These are phyloP conservation scores for Asarcornis scutulata DNA, from an alignment of 2,113 vertebrate species.

Conservation along the genomic window DNA sequence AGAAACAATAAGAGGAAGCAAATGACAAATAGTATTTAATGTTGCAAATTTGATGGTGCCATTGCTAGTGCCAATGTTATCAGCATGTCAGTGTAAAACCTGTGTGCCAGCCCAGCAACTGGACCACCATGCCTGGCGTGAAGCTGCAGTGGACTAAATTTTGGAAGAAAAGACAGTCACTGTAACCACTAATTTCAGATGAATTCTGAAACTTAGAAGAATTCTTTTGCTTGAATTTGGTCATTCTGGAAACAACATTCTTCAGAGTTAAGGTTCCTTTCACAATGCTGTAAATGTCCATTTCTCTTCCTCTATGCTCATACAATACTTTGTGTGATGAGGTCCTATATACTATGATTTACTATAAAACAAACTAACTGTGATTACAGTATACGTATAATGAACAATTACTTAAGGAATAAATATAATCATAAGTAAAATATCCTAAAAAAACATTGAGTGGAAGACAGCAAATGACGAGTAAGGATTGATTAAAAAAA, in stretches of 20 bases:
- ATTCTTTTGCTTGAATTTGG: background rate
- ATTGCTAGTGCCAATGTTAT: background rate
- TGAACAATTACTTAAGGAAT: background rate
- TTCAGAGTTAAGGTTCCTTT: background rate
- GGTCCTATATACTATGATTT: background rate
- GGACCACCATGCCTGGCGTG: background rate
- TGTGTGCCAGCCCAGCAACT: background rate
- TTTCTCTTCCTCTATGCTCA: background rate
- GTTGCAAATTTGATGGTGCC: background rate
- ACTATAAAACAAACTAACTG: background rate
- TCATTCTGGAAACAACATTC: background rate
- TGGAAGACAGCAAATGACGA: background rate
- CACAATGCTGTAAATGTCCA: background rate
- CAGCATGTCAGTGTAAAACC: background rate
- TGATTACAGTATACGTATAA: background rate
- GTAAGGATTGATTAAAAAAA: background rate
- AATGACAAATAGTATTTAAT: background rate
- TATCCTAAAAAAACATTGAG: background rate
- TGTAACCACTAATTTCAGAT: background rate
- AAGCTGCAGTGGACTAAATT: background rate
- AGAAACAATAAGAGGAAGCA: background rate
- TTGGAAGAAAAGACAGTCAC: background rate
- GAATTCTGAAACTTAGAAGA: too few relatives aligned
- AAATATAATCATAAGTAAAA: background rate
- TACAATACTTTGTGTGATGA: background rate